phyloP scores from a whole-genome alignment of 2,888 invertebrate genomes.

The Pristionchus exspectatus region DNA sequence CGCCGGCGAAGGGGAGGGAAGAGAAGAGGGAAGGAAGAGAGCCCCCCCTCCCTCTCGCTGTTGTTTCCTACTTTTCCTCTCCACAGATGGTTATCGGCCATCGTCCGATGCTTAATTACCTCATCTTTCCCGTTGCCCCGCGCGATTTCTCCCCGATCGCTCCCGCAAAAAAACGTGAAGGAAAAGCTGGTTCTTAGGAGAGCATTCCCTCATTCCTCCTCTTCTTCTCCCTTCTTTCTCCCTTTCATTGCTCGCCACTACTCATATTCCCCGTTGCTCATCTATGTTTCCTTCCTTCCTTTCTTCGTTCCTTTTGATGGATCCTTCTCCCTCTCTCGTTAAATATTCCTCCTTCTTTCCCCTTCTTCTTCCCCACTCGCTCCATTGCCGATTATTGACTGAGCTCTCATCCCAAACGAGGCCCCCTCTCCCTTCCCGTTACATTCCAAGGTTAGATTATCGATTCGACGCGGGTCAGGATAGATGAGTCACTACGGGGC shows the following conservation, averaged over 20 bases:
- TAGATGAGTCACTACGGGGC: background rate
- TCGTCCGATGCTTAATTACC: slow-evolving; percentile 21
- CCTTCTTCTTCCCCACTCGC: background rate
- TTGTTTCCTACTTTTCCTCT: background rate
- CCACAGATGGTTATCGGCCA: slow-evolving; percentile 1
- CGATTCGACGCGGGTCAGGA: background rate
- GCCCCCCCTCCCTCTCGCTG: slow-evolving; percentile 11
- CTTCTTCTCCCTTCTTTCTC: background rate
- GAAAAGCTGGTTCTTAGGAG: slow-evolving; percentile 34
- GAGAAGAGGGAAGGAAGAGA: background rate
- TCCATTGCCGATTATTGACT: slow-evolving; percentile 38
- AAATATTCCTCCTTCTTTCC: slow-evolving; percentile 36
- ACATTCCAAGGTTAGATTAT: background rate
- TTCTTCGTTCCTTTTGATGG: background rate
- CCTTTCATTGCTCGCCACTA: background rate
- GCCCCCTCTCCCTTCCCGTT: background rate
- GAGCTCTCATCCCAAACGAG: slow-evolving; percentile 8
- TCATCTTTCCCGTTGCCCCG: background rate
- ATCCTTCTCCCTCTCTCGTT: slow-evolving; percentile 1
- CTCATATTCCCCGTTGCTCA: slow-evolving; percentile 26
- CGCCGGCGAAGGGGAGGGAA: background rate
- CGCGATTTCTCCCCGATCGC: background rate
- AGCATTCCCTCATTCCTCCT: background rate
- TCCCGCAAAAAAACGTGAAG: slow-evolving; percentile 22
- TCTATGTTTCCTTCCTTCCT: background rate